Percentiles rank a stretch among this genome's conserved stretches.
Conservation (phyloP, 2,888 invertebrate genomes). For the Masnerella sp. region DNA sequence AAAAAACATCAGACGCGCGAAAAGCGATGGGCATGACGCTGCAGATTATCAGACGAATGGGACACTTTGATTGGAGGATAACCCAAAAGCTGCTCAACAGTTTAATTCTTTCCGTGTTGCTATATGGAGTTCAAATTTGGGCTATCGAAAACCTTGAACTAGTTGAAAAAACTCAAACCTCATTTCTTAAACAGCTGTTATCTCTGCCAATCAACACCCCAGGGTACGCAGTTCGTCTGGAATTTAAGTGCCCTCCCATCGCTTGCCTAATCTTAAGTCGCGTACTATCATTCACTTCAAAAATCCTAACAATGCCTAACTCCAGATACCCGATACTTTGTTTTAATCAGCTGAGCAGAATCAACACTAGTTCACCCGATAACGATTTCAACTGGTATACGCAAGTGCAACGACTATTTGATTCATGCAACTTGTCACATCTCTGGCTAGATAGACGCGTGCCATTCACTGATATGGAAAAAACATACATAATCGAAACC, state of each 20-base stretch:
- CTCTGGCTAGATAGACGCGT: no score
- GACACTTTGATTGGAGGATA: not conserved
- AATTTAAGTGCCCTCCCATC: not conserved
- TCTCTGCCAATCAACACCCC: slow-evolving; percentile 2
- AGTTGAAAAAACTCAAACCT: not conserved
- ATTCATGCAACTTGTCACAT: not conserved
- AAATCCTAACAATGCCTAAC: not conserved
- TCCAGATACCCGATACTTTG: not conserved
- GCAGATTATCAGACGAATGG: not conserved
- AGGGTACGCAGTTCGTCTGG: not conserved
- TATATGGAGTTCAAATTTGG: not conserved
- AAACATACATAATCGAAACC: not conserved
- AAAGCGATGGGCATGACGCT: not conserved
- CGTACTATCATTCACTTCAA: not conserved
- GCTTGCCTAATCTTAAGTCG: not conserved
- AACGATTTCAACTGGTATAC: not conserved
- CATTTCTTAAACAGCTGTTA: not conserved
- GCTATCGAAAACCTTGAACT: not conserved
- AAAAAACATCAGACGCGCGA: not conserved
- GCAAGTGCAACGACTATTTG: not conserved
- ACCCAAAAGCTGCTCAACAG: not conserved
- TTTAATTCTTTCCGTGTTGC: not conserved
- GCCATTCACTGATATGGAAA: not conserved
- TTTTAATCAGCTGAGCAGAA: not conserved
- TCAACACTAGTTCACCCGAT: not conserved